Conservation (phyloP, 2,797 vertebrate species). For the Acrossocheilus fasciatus region DNA sequence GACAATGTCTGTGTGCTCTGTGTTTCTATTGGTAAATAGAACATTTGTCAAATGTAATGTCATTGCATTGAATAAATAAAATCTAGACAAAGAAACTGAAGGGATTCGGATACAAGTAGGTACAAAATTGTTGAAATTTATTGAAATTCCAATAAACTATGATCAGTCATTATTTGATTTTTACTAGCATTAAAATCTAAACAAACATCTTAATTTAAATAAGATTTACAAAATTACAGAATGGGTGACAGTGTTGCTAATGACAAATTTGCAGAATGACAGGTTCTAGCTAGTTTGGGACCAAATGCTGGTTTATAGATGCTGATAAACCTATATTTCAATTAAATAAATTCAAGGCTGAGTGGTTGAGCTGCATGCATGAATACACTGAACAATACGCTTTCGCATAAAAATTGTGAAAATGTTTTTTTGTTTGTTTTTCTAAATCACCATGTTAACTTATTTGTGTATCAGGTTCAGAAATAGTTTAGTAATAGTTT, state of each 20-base stretch:
- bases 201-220: background rate
- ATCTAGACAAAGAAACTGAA: background rate
- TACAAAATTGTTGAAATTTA: background rate
- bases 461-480: background rate
- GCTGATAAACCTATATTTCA: background rate
- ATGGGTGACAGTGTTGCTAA: background rate
- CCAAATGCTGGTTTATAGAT: background rate
- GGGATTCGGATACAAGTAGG: background rate
- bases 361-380: background rate
- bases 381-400: background rate
- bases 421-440: background rate
- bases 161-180: background rate
- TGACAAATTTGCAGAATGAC: background rate
- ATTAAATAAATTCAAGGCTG: background rate
- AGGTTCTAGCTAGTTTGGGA: background rate
- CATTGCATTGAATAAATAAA: background rate
- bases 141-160: background rate
- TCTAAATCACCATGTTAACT: background rate
- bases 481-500: background rate
- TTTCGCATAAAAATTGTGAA: background rate
- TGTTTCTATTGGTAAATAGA: background rate
- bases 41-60: background rate
- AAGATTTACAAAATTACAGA: background rate
- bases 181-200: background rate
- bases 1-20: background rate